Percentiles rank a stretch among this genome's conserved stretches.
Evolutionary conservation across 2,797 vertebrate genomes (phyloP).

Genomic region (Potorous gilbertii): DNA sequence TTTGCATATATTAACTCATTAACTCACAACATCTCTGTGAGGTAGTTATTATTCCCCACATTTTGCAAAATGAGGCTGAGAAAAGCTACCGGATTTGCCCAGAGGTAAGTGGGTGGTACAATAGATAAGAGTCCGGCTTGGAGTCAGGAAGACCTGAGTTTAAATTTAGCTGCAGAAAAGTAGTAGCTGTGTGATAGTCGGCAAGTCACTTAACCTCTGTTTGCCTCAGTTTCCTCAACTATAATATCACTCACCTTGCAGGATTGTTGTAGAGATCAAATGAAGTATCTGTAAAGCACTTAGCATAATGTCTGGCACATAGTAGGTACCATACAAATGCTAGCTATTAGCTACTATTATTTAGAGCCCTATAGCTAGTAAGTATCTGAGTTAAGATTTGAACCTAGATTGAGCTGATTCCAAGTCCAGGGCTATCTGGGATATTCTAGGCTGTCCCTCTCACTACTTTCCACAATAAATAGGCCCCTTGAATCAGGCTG

Average conservation of each 20-base stretch:
- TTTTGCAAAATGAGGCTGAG: neutral
- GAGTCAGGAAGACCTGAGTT: neutral
- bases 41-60: neutral
- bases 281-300: neutral
- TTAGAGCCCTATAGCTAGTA: neutral
- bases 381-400: neutral
- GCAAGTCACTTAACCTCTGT: neutral
- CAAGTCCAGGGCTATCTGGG: neutral
- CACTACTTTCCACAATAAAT: too few species aligned
- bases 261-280: neutral
- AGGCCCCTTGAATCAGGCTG: neutral
- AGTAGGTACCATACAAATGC: neutral
- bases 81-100: neutral
- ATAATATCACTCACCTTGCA: neutral
- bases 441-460: neutral
- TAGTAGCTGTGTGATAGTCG: neutral
- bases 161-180: neutral
- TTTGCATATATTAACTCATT: neutral
- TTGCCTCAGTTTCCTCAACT: neutral
- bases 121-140: neutral
- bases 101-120: neutral
- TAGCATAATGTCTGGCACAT: neutral
- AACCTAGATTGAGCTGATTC: neutral
- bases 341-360: neutral
- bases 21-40: neutral